Evolutionary conservation across 2,797 vertebrate species (phyloP), one percentile per base, ranked within the genome.

Genomic region (Gallirallus australis): DNA sequence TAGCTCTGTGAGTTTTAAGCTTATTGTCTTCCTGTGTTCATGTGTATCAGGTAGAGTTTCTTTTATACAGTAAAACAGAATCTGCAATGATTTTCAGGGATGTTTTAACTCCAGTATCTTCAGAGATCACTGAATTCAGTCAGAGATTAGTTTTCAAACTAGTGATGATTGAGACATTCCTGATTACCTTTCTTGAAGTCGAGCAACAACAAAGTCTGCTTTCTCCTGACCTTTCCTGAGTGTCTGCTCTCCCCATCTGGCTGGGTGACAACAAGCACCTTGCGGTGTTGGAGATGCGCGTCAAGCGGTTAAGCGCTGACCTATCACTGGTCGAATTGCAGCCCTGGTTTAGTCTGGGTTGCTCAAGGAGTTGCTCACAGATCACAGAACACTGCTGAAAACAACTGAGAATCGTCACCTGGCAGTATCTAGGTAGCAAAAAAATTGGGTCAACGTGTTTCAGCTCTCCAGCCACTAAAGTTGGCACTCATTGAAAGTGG

Each of bases 341-440:
- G 54, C 52, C 63, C 82, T 93, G 82, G 61, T 68, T 91, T 64
- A 80, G 91, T 37, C 75, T 82, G 66, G 47, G 50, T 81, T 93
- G 77, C 75, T 89, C 69, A 60, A 93, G 87, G 86, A 82, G 84
- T 96, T 92, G 79, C 77, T 94, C 82, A 88, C 21, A 91, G 82
- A 84, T 86, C 88, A 79, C 33, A 71, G 69, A 86, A 54, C 69
- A 2, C 6, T 73, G 79, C 76, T 94, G 94, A 92, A 91, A 94
- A 88, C 87, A 78, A 53, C 70, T 13, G 42, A 86, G 91, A 86
- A 83, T 93, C 90, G 84, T 93, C 89, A 96, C 91, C 91, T 91
- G 85, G 70, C 87, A 89, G 83, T 95, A 86, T 90, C 50, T 52
- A 88, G 66, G 89, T 91, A 95, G 94, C 77, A 70, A 70, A 66